Conservation (phyloP, 2,113 vertebrate genomes). For the Dasyurus viverrinus region DNA sequence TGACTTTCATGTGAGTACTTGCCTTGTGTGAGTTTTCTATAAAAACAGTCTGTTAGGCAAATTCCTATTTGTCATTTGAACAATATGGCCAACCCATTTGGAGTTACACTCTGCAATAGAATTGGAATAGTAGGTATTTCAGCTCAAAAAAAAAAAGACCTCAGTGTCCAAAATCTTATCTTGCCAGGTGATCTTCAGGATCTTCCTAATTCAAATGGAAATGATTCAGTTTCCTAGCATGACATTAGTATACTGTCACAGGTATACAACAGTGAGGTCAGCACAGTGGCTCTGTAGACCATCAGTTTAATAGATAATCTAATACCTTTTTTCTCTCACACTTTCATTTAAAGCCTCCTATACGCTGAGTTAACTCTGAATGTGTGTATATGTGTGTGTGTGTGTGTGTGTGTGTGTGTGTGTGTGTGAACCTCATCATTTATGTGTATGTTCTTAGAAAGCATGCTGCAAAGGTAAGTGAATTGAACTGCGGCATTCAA, state of each 20-base stretch:
- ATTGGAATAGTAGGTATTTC: not conserved
- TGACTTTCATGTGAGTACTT: not conserved
- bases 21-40: not conserved
- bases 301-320: not conserved
- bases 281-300: not conserved
- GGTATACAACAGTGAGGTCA: no score
- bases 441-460: not conserved
- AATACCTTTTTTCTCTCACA: not conserved
- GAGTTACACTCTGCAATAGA: not conserved
- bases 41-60: not conserved
- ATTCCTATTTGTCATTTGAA: not conserved
- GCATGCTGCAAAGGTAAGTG: not conserved
- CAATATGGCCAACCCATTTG: not conserved
- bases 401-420: not conserved
- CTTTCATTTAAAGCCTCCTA: not conserved
- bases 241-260: no score
- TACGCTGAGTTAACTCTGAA: not conserved
- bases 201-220: no score
- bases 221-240: no score
- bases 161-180: not conserved
- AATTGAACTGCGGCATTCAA: not conserved
- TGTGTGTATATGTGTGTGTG: not conserved
- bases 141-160: not conserved
- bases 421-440: not conserved
- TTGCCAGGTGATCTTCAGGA: not conserved